Percentiles rank a stretch among this genome's conserved stretches.
Evolutionary conservation across 30 jellyfish, hydroid and myxozoan genomes (phyloP).

Genomic region (Rhopilema esculentum): DNA sequence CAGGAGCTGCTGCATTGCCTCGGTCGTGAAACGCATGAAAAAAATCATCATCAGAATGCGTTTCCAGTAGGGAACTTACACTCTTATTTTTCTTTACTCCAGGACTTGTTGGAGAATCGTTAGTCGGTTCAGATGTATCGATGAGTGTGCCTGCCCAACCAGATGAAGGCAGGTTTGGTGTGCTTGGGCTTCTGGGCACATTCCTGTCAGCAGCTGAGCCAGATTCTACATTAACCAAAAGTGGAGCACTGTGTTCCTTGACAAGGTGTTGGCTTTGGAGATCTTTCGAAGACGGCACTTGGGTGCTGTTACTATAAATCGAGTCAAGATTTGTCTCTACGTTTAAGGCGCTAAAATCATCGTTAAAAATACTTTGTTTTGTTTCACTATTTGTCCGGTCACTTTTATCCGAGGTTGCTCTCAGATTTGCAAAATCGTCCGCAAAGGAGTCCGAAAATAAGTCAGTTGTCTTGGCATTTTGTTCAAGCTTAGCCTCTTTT

Average conservation of each 20-base stretch:
- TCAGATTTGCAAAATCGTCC: conserved; percentile 54
- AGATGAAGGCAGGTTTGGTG: conserved; percentile 47
- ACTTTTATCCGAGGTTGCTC: neutral
- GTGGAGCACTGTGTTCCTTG: neutral
- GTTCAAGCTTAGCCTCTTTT: neutral
- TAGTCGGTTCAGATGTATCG: conserved; percentile 2
- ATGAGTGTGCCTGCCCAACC: neutral
- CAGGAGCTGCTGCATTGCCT: neutral
- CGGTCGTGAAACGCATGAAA: conserved; percentile 43
- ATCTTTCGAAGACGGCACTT: neutral
- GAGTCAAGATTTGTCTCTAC: conserved; percentile 43
- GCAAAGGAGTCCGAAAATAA: conserved; percentile 25
- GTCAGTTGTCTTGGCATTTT: neutral
- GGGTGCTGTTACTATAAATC: neutral
- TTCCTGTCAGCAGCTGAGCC: conserved; percentile 1
- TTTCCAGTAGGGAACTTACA: conserved; percentile 29
- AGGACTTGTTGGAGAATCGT: conserved; percentile 15
- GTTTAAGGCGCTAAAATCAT: conserved; percentile 54
- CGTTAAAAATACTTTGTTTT: conserved; percentile 26
- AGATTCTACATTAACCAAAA: conserved; percentile 45
- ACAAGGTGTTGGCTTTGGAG: neutral
- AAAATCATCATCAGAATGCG: conserved; percentile 56
- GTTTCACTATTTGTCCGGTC: neutral
- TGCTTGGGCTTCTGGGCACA: conserved; percentile 49
- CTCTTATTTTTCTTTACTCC: conserved; percentile 66